Evolutionary conservation across 2,113 vertebrate species (phyloP).

Genomic region (Morone saxatilis): DNA sequence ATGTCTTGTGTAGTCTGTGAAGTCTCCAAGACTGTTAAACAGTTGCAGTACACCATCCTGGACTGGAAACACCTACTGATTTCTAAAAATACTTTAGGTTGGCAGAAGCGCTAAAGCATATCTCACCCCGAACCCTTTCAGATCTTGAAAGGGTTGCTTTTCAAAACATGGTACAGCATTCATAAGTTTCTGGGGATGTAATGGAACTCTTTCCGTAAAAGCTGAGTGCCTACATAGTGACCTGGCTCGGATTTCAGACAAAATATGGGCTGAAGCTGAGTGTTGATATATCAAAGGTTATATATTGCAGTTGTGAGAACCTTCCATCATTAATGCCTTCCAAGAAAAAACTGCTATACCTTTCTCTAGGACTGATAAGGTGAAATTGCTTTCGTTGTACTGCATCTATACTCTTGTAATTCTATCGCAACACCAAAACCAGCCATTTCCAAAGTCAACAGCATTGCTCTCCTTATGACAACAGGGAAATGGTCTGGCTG

Average conservation of each 20-base stretch:
- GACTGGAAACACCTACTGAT: constrained; percentile 68
- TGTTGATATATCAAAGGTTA: constrained; percentile 17
- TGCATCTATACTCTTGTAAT: constrained; percentile 17
- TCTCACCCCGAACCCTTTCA: constrained; percentile 49
- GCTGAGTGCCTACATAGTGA: constrained; percentile 5
- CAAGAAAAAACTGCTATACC: constrained; percentile 13
- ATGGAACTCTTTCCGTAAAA: constrained; percentile 21
- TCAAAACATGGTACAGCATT: constrained; percentile 28
- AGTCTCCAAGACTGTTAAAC: constrained; percentile 60
- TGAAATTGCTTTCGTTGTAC: constrained; percentile 51
- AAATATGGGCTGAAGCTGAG: constrained; percentile 23
- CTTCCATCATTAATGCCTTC: constrained; percentile 26
- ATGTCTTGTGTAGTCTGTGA: constrained; percentile 57
- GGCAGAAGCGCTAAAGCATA: constrained; percentile 38
- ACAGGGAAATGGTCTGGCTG: neutral
- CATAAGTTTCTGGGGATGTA: constrained; percentile 38
- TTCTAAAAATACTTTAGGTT: constrained; percentile 72
- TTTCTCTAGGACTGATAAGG: constrained; percentile 28
- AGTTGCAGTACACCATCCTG: constrained; percentile 53
- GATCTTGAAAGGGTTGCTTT: constrained; percentile 47
- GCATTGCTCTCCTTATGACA: neutral
- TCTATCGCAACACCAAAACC: constrained; percentile 27
- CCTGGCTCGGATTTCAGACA: constrained; percentile 5
- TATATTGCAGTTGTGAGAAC: constrained; percentile 13
- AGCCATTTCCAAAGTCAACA: constrained; percentile 3